These are phyloP conservation scores for Anableps anableps DNA, from an alignment of 2,797 vertebrate genomes.

Conservation along the genomic window DNA sequence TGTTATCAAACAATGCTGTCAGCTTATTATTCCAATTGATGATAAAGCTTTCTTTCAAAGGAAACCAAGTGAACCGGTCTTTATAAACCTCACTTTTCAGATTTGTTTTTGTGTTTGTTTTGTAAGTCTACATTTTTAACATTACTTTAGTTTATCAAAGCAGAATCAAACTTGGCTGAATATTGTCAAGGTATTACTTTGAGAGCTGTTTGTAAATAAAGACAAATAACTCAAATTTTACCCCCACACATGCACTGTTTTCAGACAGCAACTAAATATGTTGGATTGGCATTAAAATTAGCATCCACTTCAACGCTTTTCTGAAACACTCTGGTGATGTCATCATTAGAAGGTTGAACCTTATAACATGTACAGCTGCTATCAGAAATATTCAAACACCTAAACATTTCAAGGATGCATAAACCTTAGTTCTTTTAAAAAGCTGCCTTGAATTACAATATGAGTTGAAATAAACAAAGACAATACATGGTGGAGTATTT, in stretches of 20 bases:
- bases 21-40: not conserved
- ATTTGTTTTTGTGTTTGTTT: not conserved
- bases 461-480: not conserved
- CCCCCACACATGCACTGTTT: no score
- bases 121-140: not conserved
- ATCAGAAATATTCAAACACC: not conserved
- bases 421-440: not conserved
- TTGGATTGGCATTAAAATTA: no score
- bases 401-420: not conserved
- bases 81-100: not conserved
- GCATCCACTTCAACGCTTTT: not conserved
- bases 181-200: not conserved
- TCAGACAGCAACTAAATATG: no score
- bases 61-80: not conserved
- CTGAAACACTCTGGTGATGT: not conserved
- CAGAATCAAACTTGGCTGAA: not conserved
- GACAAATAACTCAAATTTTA: not conserved
- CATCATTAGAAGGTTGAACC: not conserved
- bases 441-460: not conserved
- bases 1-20: not conserved
- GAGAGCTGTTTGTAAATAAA: not conserved
- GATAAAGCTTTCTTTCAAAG: not conserved
- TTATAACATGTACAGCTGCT: not conserved
- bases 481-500: not conserved
- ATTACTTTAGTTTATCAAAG: not conserved